These are phyloP conservation scores for Pampusana beccarii DNA, from an alignment of 2,113 vertebrate species.

Conservation along the genomic window DNA sequence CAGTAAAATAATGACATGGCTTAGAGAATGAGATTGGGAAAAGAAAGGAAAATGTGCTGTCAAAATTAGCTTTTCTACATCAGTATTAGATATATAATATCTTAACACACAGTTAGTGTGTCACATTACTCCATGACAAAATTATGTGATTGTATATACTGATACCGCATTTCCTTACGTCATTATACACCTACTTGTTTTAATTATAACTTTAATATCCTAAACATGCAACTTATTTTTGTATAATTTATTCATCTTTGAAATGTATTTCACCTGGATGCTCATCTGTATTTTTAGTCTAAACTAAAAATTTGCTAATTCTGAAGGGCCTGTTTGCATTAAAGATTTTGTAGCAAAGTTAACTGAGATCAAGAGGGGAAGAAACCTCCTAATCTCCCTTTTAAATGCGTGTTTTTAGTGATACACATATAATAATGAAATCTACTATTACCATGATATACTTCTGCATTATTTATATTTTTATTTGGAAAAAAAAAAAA, in stretches of 20 bases:
- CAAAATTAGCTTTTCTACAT: background rate
- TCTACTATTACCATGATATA: background rate
- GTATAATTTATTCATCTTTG: background rate
- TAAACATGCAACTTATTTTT: background rate
- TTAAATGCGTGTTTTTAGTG: background rate
- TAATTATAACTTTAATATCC: background rate
- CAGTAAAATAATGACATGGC: background rate
- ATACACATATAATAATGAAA: background rate
- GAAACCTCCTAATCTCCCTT: background rate
- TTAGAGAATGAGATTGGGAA: background rate
- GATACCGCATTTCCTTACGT: background rate
- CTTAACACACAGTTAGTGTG: background rate
- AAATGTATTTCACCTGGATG: background rate
- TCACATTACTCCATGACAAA: background rate
- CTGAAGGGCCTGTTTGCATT: background rate
- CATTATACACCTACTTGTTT: background rate
- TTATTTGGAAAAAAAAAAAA: background rate
- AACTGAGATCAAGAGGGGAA: background rate
- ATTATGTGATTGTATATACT: background rate
- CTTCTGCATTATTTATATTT: background rate
- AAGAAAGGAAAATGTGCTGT: background rate
- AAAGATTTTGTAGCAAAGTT: background rate
- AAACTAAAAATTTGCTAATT: background rate
- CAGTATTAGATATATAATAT: background rate
- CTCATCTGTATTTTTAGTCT: background rate